Evolutionary conservation across 2,113 vertebrate species (phyloP), one percentile per base, ranked within the genome.

Genomic region (Hippoglossus stenolepis): DNA sequence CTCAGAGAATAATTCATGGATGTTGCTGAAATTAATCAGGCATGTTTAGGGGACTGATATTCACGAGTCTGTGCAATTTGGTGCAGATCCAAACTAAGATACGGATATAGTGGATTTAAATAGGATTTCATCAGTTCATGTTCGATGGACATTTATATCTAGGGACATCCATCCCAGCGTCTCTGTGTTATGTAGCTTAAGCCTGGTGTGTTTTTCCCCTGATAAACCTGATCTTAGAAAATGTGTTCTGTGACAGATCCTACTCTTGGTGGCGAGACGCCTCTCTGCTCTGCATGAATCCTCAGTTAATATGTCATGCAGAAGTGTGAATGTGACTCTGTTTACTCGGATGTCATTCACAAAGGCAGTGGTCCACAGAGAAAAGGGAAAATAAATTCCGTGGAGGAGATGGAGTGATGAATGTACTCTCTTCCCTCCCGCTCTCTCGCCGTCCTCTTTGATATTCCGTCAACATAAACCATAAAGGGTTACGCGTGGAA

Each of bases 381-480:
- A 75, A 43, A 53, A 47, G 47, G 47, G 62, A 67, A 85, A 77
- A 72, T 53, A 58, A 61, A 70, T 58, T 68, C 60, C 66, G 82
- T 84, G 3, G 45, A 64, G 45, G 57, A 70, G 82, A 87, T 77
- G 73, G 73, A 85, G 77, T 67, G 87, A 83, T 75, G 89, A 84
- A 89, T 78, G 70, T 75, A 60, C 53, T 53, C 47, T 23, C 74
- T 80, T 74, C 54, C 35, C 2, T 20, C 57, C 57, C 86, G 75
- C 61, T 80, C 70, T 82, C 71, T 74, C 75, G 43, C 83, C 74
- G 7, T 63, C 69, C 84, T 84, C 80, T 79, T 91, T 91, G 89
- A 90, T 90, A 90, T 90, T 89, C 90, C 78, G 80, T 92, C 90
- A 91, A 89, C 85, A 81, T 78, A 84, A 82, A 87, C 86, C 80